Conservation (phyloP, 2,797 vertebrate species). For the Melanotaenia maccullochi region DNA sequence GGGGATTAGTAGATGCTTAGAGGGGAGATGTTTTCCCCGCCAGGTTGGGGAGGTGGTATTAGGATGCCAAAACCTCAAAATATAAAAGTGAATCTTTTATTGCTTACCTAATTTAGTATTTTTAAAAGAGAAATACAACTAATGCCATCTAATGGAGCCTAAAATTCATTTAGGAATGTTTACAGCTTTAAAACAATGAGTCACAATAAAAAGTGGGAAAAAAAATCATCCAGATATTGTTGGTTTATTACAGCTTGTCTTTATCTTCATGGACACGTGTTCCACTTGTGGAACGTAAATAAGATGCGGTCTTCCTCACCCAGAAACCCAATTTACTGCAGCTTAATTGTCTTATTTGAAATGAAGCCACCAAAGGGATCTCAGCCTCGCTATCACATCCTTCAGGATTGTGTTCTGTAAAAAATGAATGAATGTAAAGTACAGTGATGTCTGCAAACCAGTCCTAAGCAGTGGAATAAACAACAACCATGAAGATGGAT, state of each 20-base stretch:
- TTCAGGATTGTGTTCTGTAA: neutral
- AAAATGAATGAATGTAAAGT: neutral
- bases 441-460: neutral
- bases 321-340: neutral
- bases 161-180: neutral
- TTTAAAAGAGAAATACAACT: neutral
- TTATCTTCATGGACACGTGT: neutral
- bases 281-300: neutral
- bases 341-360: neutral
- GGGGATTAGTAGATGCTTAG: constrained; percentile 31
- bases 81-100: neutral
- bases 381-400: neutral
- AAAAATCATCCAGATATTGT: neutral
- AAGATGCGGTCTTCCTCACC: neutral
- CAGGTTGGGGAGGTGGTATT: neutral
- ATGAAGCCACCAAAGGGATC: neutral
- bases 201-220: neutral
- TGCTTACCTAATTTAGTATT: neutral
- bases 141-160: neutral
- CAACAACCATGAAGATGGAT: neutral
- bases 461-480: neutral
- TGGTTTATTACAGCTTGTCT: neutral
- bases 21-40: constrained; percentile 1
- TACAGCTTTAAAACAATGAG: no score
- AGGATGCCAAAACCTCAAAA: neutral